Evolutionary conservation across 1,140 invertebrate genomes (phyloP), one percentile per base, ranked within the genome.

Genomic region (Epicauta chinensis): DNA sequence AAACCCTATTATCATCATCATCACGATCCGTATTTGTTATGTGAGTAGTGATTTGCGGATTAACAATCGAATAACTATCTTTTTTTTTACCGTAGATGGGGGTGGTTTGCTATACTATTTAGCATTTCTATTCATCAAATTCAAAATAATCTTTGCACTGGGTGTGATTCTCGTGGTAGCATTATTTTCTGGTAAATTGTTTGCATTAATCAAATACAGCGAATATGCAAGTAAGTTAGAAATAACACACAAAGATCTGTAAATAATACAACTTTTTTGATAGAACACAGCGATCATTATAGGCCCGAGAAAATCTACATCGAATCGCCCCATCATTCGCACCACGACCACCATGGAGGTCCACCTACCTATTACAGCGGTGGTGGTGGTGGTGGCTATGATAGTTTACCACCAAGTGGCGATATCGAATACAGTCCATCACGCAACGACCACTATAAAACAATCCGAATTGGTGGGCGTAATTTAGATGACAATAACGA

Each of bases 81-180:
- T 47, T 29, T 7, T n/a, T 50, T 3, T 49, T 53, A 51, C 10
- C 5, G 11, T 16, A 56, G 57, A 56, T 49, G 51, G 51, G 1
- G 38, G 42, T 30, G 55, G 55, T 16, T 9, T 57, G 7, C 36
- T 65, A 7, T 55, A 57, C 14, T 62, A 64, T 39, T 44, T 65
- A 17, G 52, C 56, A 7, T 69, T 69, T 43, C 40, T 68, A 15
- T 60, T 61, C n/a, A 58, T 69, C 7, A 69, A 69, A 58, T 17
- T 65, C 3, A 69, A 69, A 51, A 51, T 67, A 12, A 50, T 65
- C 7, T 55, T 67, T 37, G 60, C 67, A 16, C 31, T 69, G 37
- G 67, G 67, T 23, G 60, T 60, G 1, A 58, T 68, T 16, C 60
- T 68, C 16, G 58, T 60, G 3, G 45, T 66, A 10, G 51, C 58